phyloP scores from a whole-genome alignment of 1,140 invertebrate species.

The Pogonomyrmex californicus region DNA sequence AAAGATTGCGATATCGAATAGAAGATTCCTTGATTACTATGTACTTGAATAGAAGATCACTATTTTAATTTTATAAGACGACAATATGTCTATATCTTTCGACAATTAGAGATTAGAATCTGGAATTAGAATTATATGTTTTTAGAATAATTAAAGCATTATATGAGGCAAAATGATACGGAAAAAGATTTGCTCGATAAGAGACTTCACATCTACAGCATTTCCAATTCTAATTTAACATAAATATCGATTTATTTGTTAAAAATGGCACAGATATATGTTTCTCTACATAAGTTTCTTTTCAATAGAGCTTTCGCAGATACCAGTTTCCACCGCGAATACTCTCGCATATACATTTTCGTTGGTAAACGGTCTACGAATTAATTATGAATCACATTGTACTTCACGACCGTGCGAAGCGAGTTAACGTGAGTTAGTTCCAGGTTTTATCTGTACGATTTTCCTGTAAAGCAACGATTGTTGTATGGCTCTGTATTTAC shows the following conservation, averaged over 20 bases:
- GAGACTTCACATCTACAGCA: background rate
- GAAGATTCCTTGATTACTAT: background rate
- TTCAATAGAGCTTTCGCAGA: constrained; percentile 29
- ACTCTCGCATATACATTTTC: background rate
- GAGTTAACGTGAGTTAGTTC: constrained; percentile 40
- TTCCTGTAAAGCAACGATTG: constrained; percentile 49
- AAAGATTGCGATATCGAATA: background rate
- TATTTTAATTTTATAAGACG: constrained; percentile 20
- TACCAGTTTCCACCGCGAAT: constrained; percentile 3
- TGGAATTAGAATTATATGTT: background rate
- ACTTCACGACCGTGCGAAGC: constrained; percentile 40
- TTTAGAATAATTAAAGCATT: constrained; percentile 10
- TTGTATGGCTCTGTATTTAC: constrained; percentile 38
- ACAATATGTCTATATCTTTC: background rate
- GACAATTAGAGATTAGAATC: too few relatives aligned
- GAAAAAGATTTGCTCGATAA: constrained; percentile 16
- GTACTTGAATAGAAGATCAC: background rate
- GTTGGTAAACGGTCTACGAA: constrained; percentile 31
- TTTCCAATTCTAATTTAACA: background rate
- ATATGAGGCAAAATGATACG: background rate
- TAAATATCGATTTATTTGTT: background rate
- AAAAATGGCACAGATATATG: background rate
- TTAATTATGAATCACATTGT: constrained; percentile 65
- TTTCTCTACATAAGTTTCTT: constrained; percentile 20
- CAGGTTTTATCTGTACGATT: constrained; percentile 49